Percentiles rank a stretch among this genome's conserved stretches.
Conservation (phyloP, 2,797 vertebrate species). For the Chrysocyon brachyurus region DNA sequence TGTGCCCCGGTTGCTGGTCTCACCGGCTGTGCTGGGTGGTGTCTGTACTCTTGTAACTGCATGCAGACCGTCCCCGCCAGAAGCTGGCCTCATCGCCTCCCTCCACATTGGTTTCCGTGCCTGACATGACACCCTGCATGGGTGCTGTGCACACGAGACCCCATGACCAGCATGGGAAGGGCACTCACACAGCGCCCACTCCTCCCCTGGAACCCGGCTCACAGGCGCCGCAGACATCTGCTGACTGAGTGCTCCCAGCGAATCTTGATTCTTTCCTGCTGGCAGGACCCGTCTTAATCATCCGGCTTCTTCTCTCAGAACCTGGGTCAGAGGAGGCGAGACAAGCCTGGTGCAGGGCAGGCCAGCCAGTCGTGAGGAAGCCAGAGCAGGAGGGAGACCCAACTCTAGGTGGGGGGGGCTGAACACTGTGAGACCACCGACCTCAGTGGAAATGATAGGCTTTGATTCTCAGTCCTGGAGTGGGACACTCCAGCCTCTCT, state of each 20-base stretch:
- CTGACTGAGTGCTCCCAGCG: no score
- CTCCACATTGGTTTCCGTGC: no score
- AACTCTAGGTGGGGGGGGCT: neutral
- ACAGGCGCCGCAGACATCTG: neutral
- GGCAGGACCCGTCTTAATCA: neutral
- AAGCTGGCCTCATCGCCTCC: no score
- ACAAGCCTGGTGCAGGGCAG: neutral
- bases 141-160: fast-evolving
- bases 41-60: no score
- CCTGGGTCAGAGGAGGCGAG: neutral
- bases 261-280: no score
- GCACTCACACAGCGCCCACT: no score
- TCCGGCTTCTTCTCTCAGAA: neutral
- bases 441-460: fast-evolving
- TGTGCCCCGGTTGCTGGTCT: no score
- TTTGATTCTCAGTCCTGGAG: neutral
- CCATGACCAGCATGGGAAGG: no score
- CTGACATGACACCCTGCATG: no score
- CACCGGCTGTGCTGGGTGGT: no score
- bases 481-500: neutral
- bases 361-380: neutral
- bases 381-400: neutral
- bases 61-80: no score
- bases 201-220: no score
- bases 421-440: neutral